Conservation (phyloP, 2,797 vertebrate genomes). For the Erpetoichthys calabaricus region DNA sequence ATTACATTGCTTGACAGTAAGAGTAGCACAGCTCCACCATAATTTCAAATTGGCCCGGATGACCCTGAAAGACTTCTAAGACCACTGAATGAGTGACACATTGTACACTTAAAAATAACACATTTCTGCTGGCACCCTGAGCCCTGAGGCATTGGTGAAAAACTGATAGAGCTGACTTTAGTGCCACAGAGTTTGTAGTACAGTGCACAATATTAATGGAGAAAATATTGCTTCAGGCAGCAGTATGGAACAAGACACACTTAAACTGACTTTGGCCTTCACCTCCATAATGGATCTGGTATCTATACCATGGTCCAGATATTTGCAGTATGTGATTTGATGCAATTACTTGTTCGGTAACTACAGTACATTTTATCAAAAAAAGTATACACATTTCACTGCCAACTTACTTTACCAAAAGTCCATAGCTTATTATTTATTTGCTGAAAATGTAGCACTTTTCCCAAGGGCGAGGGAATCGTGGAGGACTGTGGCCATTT, state of each 20-base stretch:
- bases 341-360: conserved; percentile 27
- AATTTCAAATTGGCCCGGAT: conserved; percentile 27
- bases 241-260: conserved; percentile 18
- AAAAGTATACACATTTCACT: too few relatives aligned
- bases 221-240: conserved; percentile 34
- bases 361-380: conserved; percentile 7
- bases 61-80: conserved; percentile 35
- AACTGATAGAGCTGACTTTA: conserved; percentile 40
- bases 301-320: conserved; percentile 27
- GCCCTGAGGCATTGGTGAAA: conserved; percentile 27
- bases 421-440: too few relatives aligned
- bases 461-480: too few relatives aligned
- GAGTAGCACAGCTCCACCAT: conserved; percentile 14
- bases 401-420: too few relatives aligned
- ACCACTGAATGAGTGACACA: conserved; percentile 42
- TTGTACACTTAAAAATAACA: conserved; percentile 40
- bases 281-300: conserved; percentile 42
- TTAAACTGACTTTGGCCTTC: conserved; percentile 39
- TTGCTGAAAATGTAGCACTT: too few relatives aligned
- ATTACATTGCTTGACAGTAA: conserved; percentile 27
- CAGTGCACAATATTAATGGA: conserved; percentile 49
- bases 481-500: too few relatives aligned
- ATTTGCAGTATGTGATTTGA: conserved; percentile 23
- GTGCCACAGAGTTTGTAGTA: conserved; percentile 52
- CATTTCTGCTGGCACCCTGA: conserved; percentile 23